These are phyloP conservation scores for Drosophila gunungcola DNA, from an alignment of 1,140 invertebrate genomes.

Conservation along the genomic window DNA sequence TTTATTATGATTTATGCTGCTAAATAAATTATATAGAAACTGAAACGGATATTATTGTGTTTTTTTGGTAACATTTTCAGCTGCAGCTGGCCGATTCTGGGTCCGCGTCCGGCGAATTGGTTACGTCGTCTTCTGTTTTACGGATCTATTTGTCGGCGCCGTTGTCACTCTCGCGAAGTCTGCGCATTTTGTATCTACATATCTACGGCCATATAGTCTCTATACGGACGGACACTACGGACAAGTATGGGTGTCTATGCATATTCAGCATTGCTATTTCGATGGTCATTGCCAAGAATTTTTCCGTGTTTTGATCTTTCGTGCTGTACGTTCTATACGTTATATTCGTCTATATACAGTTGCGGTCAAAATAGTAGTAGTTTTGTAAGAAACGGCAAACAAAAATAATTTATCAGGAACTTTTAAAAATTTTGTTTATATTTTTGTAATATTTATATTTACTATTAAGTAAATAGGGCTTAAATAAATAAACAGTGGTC, in stretches of 20 bases:
- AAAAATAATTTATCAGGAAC: too few relatives aligned
- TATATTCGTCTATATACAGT: slow-evolving; percentile 1
- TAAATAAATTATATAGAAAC: background rate
- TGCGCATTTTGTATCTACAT: slow-evolving; percentile 30
- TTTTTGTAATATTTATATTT: too few relatives aligned
- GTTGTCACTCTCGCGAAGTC: slow-evolving; percentile 68
- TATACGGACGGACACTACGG: background rate
- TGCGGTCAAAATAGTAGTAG: too few relatives aligned
- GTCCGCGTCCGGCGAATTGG: slow-evolving; percentile 1
- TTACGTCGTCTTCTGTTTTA: slow-evolving; percentile 8
- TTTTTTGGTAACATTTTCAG: slow-evolving; percentile 22
- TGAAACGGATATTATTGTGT: background rate
- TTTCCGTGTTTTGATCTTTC: slow-evolving; percentile 80
- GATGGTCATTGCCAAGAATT: slow-evolving; percentile 84
- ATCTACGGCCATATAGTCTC: slow-evolving; percentile 1
- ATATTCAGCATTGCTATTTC: slow-evolving; percentile 75
- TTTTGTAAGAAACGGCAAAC: too few relatives aligned
- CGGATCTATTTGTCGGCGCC: slow-evolving; percentile 61
- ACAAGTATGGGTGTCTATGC: slow-evolving; percentile 20
- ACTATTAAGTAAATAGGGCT: too few relatives aligned
- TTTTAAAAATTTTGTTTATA: too few relatives aligned
- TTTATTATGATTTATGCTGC: too few relatives aligned
- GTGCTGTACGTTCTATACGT: slow-evolving; percentile 51
- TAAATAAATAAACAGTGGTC: too few relatives aligned
- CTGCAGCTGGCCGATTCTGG: slow-evolving; percentile 26